A percentile compares a stretch with the other conserved stretches of the same genome.
Evolutionary conservation across 2,888 invertebrate genomes (phyloP).

Genomic region (Acronicta psi): DNA sequence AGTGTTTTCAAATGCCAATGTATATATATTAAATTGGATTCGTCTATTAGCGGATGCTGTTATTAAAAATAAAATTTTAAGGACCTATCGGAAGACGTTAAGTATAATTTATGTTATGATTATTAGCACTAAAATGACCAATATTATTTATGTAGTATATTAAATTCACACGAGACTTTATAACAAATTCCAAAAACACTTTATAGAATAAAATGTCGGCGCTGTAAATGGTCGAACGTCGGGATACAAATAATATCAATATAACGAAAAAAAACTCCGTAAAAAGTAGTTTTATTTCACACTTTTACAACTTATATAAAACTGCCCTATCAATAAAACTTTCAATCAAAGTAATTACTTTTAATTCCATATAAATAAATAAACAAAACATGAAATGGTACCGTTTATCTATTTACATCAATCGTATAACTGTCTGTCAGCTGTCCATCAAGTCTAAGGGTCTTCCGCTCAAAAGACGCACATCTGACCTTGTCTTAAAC

Average conservation of each 20-base stretch:
- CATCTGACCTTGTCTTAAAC: slow-evolving; percentile 54
- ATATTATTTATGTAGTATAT: not conserved
- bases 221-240: too few relatives aligned
- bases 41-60: slow-evolving; percentile 3
- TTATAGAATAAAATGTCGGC: not conserved
- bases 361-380: slow-evolving; percentile 43
- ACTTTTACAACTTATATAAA: not conserved
- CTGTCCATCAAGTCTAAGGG: slow-evolving; percentile 58
- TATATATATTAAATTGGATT: too few relatives aligned
- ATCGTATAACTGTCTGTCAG: slow-evolving; percentile 50
- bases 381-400: slow-evolving; percentile 39
- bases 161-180: not conserved
- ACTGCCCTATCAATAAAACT: slow-evolving; percentile 14
- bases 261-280: too few relatives aligned
- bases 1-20: too few relatives aligned
- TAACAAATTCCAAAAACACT: slow-evolving; percentile 7
- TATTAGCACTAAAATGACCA: slow-evolving; percentile 7
- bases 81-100: slow-evolving; percentile 9
- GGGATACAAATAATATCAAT: too few relatives aligned
- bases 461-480: slow-evolving; percentile 43
- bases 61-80: slow-evolving; percentile 15
- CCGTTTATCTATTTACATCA: slow-evolving; percentile 46
- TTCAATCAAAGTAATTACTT: slow-evolving; percentile 24
- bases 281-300: too few relatives aligned
- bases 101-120: slow-evolving; percentile 20